Evolutionary conservation across 2,888 invertebrate genomes (phyloP).

Genomic region (Chalcosyrphus nemorum): DNA sequence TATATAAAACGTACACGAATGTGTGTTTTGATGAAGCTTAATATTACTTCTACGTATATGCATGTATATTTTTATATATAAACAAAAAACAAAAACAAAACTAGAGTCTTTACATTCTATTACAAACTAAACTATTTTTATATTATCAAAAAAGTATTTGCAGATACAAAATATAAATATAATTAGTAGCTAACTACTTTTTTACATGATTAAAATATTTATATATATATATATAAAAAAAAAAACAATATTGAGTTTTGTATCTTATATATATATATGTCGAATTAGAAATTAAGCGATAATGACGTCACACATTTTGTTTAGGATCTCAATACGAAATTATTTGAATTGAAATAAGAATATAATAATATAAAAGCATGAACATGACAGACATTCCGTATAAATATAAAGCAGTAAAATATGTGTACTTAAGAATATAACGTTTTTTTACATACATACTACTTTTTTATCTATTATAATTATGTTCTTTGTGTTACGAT

Average conservation of each 20-base stretch:
- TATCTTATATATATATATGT: constrained; percentile 47
- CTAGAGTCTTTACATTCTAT: constrained; percentile 67
- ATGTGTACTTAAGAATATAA: constrained; percentile 52
- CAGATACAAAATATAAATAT: constrained; percentile 44
- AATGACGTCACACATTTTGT: constrained; percentile 68
- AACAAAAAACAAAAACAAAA: no score
- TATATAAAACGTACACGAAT: constrained; percentile 31
- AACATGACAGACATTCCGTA: constrained; percentile 71
- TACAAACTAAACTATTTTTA: constrained; percentile 71
- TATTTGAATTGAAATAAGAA: constrained; percentile 37
- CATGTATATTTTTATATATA: constrained; percentile 71
- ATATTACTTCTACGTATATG: constrained; percentile 67
- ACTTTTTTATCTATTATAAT: constrained; percentile 37
- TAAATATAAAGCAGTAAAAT: constrained; percentile 51
- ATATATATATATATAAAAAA: constrained; percentile 10
- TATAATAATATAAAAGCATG: constrained; percentile 35
- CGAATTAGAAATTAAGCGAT: constrained; percentile 54
- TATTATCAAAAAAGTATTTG: constrained; percentile 66
- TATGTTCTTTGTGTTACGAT: constrained; percentile 21
- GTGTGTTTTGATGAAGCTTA: constrained; percentile 65
- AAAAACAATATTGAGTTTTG: constrained; percentile 32
- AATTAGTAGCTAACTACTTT: constrained; percentile 57
- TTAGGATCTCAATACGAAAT: constrained; percentile 62
- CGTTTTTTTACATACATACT: constrained; percentile 19
- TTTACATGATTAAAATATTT: constrained; percentile 55